Evolutionary conservation across 2,888 invertebrate genomes (phyloP), one percentile per base, ranked within the genome.

Genomic region (Dione vanillae): DNA sequence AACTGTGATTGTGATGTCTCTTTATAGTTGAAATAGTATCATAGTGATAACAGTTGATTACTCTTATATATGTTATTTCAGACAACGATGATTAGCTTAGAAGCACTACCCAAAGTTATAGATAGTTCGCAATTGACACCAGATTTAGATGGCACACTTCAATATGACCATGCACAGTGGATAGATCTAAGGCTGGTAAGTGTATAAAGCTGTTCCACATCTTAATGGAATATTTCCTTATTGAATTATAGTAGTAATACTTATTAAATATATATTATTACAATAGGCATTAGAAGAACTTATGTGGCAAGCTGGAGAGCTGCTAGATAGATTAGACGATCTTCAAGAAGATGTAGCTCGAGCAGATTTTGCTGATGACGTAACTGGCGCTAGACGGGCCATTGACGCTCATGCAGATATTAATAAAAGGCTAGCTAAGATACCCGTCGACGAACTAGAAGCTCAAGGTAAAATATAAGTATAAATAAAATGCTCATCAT

Each of bases 101-200:
- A 99, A 93, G 97, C 97, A 79, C 95, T 99, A 81, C 95, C 96
- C 78, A 99, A 98, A 94, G 96, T 97, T 79, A 97, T 99, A 87
- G 99, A 99, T 90, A 95, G 96, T 72, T 95, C 97, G 79, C 99
- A 99, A 93, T 93, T 99, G 78, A 98, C 99, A 19, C 92, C 96
- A 49, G 99, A 99, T 86, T 95, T 99, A 86, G 99, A 99, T 82
- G 99, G 99, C 54, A 96, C 97, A 37, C 94, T 99, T 80, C 96
- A 96, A 80, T 99, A 99, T 91, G 99, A 99, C 89, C 99, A 99
- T 93, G 96, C 97, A 78, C 98, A 97, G 85, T 99, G 99, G 99
- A 97, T 99, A 82, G 99, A 99, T 83, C 96, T 98, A 75, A 95
- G 99, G 89, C 91, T 98, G 90, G 93, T 93, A 80, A 89, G 91